These are phyloP conservation scores for Orthonevra nobilis DNA, from an alignment of 2,888 invertebrate genomes.

Conservation along the genomic window DNA sequence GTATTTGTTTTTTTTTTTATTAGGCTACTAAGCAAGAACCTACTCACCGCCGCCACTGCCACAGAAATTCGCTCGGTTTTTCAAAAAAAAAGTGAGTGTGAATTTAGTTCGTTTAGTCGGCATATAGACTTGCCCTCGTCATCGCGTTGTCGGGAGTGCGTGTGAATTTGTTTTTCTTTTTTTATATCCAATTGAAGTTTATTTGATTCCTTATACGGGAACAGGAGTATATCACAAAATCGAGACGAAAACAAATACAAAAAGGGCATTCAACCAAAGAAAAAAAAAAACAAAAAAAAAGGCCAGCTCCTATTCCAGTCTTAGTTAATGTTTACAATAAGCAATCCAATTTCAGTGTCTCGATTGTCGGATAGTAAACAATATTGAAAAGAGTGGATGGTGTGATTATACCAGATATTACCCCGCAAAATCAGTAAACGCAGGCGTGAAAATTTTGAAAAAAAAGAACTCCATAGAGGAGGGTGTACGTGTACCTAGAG, in stretches of 20 bases:
- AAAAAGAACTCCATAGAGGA: slow-evolving; percentile 32
- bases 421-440: slow-evolving; percentile 54
- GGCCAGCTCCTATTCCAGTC: slow-evolving; percentile 10
- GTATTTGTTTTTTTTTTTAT: slow-evolving; percentile 27
- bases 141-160: slow-evolving; percentile 57
- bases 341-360: slow-evolving; percentile 45
- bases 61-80: slow-evolving; percentile 58
- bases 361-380: too few relatives aligned
- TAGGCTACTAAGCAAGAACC: slow-evolving; percentile 57
- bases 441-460: slow-evolving; percentile 63
- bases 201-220: slow-evolving; percentile 18
- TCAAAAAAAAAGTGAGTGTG: slow-evolving; percentile 58
- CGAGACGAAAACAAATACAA: slow-evolving; percentile 12
- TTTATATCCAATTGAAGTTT: slow-evolving; percentile 2
- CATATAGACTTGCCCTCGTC: slow-evolving; percentile 50
- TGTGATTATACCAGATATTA: slow-evolving; percentile 59
- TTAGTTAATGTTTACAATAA: slow-evolving; percentile 55
- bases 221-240: slow-evolving; percentile 33
- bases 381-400: slow-evolving; percentile 50
- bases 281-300: slow-evolving; percentile 30
- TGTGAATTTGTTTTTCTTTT: slow-evolving; percentile 54
- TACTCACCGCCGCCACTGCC: slow-evolving; percentile 61
- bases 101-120: slow-evolving; percentile 57
- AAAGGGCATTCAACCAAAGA: slow-evolving; percentile 38
- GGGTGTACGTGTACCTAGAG: slow-evolving; percentile 47